Evolutionary conservation across 2,888 invertebrate genomes (phyloP).

Genomic region (Acleris literana): DNA sequence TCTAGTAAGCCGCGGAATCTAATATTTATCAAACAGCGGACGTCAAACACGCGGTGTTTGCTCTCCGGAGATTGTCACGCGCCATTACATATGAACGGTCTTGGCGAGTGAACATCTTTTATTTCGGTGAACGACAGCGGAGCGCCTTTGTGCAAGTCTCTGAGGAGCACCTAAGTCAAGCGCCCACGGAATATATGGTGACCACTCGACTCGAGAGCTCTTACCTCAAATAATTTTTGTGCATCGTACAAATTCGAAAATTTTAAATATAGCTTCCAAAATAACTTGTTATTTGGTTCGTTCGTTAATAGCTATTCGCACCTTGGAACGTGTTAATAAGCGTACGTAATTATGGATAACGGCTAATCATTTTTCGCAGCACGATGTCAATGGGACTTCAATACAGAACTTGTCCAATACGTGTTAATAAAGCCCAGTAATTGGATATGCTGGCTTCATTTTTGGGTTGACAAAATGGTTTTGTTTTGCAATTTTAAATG

Average conservation of each 20-base stretch:
- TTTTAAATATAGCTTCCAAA: slow-evolving; percentile 5
- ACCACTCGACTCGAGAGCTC: slow-evolving; percentile 39
- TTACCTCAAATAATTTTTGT: slow-evolving; percentile 43
- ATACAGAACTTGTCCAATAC: slow-evolving; percentile 22
- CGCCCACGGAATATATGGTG: slow-evolving; percentile 16
- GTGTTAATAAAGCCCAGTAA: slow-evolving; percentile 48
- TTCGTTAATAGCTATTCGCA: slow-evolving; percentile 32
- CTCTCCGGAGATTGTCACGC: slow-evolving; percentile 51
- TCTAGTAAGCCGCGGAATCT: slow-evolving; percentile 37
- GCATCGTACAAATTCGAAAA: slow-evolving; percentile 34
- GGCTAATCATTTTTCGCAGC: slow-evolving; percentile 35
- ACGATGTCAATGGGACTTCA: slow-evolving; percentile 23
- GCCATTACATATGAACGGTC: slow-evolving; percentile 57
- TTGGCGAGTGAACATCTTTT: slow-evolving; percentile 43
- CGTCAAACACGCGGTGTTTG: slow-evolving; percentile 46
- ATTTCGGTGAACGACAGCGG: slow-evolving; percentile 16
- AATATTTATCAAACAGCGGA: slow-evolving; percentile 41
- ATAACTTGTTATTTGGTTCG: slow-evolving; percentile 16
- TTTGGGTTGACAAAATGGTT: slow-evolving; percentile 38
- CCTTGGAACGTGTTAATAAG: slow-evolving; percentile 34
- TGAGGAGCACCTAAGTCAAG: slow-evolving; percentile 29
- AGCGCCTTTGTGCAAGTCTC: slow-evolving; percentile 26
- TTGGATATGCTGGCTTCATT: slow-evolving; percentile 44
- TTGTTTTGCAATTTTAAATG: slow-evolving; percentile 52
- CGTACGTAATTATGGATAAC: slow-evolving; percentile 31